Evolutionary conservation across 2,797 vertebrate genomes (phyloP), one percentile per base, ranked within the genome.

Genomic region (Emys orbicularis): DNA sequence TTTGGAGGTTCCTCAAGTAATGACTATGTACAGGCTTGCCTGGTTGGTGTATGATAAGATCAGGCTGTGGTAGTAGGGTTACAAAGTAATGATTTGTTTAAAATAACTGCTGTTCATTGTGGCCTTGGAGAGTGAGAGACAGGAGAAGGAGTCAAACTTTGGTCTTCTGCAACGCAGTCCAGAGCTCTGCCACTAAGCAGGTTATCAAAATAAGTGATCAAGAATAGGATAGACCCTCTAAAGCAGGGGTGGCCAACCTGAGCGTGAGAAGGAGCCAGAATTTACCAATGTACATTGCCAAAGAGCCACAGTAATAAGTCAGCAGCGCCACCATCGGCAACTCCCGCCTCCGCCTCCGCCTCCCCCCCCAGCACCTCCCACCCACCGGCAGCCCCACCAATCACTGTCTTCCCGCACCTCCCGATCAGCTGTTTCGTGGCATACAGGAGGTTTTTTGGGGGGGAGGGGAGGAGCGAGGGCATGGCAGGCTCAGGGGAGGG

Each of bases 171-270:
- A 86, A 59, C 65, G 80, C 57, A 0, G 37, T 91, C 79, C 27
- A 56, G 92, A 93, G 87, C 85, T 12, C 59, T 86, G 91, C 81
- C 92, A 74, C 86, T 23, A 53, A 88, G 91, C 80, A 86, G 84
- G 90, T 90, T 95, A 49, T 92, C 81, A 79, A 72, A 68, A 3
- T 49, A 86, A 88, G 77, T 84, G 81, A 37, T 12, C 2, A 1
- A 50, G 79, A 49, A 13, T 29, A 10, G 85, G 91, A 12, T 86
- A 44, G 52, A 81, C 34, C n/a, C 77, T 92, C 53, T 29, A 34
- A 3, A 80, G 47, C 47, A 47, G 47, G 47, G 47, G 47, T 47
- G 47, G 47, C 47, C 47, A 47, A 47, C 47, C 47, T 47, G 47
- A 47, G 47, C 47, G 47, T 47, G 47, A 47, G 47, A 47, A 47